phyloP scores from a whole-genome alignment of 2,113 vertebrate genomes.

The Piaya cayana region DNA sequence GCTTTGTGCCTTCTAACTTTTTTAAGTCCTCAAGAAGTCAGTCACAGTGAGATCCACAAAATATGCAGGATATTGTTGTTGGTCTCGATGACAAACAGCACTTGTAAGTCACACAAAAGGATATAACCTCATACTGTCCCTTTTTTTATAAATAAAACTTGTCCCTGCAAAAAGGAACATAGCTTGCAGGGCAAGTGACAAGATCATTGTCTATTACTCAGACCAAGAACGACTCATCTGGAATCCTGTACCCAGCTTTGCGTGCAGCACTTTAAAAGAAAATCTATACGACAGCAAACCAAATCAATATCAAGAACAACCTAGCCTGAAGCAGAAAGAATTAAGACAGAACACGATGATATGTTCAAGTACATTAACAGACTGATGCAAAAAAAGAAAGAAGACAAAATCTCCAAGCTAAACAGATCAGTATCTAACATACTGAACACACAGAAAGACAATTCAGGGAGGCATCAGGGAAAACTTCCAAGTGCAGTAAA shows the following conservation, averaged over 20 bases:
- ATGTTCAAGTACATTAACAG: background rate
- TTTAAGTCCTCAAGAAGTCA: background rate
- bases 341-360: background rate
- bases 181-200: background rate
- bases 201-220: background rate
- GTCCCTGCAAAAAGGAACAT: background rate
- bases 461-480: background rate
- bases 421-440: background rate
- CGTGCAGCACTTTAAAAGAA: background rate
- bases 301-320: background rate
- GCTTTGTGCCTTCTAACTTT: background rate
- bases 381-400: background rate
- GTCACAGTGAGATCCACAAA: background rate
- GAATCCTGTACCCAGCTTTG: background rate
- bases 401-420: background rate
- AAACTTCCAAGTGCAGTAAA: background rate
- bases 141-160: background rate
- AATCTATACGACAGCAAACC: background rate
- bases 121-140: background rate
- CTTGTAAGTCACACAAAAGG: background rate
- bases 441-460: background rate
- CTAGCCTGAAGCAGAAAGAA: background rate
- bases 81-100: background rate
- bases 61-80: background rate
- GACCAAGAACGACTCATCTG: background rate